Evolutionary conservation across 2,797 vertebrate species (phyloP).

Genomic region (Echeneis naucrates): DNA sequence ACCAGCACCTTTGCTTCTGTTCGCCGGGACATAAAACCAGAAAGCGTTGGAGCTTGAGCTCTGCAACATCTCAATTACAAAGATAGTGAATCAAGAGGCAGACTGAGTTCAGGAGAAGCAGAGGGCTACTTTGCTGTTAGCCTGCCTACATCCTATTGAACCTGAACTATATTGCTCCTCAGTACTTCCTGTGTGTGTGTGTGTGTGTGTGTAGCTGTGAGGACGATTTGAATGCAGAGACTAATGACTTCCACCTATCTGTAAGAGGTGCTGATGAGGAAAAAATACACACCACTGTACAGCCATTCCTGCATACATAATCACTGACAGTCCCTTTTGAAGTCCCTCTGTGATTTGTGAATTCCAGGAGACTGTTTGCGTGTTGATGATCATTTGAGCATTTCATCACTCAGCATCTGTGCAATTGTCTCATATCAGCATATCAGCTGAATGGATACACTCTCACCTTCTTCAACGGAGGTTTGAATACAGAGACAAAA

Average conservation of each 20-base stretch:
- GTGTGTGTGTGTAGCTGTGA: constrained; percentile 43
- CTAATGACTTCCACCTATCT: constrained; percentile 43
- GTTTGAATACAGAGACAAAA: constrained; percentile 64
- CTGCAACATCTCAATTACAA: constrained; percentile 7
- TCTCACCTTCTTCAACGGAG: constrained; percentile 53
- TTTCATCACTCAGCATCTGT: constrained; percentile 46
- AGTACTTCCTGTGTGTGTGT: constrained; percentile 45
- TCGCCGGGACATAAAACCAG: constrained; percentile 9
- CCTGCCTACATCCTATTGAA: constrained; percentile 62
- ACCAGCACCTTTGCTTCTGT: too few species aligned
- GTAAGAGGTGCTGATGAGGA: constrained; percentile 38
- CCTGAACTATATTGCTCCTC: constrained; percentile 37
- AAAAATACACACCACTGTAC: constrained; percentile 22
- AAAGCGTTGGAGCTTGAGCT: constrained; percentile 10
- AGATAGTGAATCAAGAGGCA: constrained; percentile 48
- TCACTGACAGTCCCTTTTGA: constrained; percentile 8
- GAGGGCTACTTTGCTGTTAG: constrained; percentile 63
- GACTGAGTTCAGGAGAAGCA: constrained; percentile 43
- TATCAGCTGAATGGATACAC: constrained; percentile 51
- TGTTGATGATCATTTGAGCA: constrained; percentile 13
- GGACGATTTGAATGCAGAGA: constrained; percentile 57
- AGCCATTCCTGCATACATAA: constrained; percentile 40
- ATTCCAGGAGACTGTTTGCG: constrained; percentile 36
- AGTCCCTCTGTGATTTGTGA: constrained; percentile 48
- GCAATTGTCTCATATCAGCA: constrained; percentile 47